Conservation (phyloP, 2,888 invertebrate genomes). For the Lordiphosa andalusiaca region DNA sequence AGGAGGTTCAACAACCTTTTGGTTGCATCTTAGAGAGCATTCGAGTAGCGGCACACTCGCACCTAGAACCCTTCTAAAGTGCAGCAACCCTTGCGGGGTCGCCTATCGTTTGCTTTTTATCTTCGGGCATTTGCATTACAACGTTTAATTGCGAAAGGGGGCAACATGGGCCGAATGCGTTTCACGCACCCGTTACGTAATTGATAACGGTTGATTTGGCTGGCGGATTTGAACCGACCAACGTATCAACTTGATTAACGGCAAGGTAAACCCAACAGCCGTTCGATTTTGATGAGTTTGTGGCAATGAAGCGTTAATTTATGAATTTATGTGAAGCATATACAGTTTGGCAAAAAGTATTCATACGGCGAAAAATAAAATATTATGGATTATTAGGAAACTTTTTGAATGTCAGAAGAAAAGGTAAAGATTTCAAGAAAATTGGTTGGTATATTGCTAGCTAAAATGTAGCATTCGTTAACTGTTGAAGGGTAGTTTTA, state of each 20-base stretch:
- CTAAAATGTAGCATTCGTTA: no score
- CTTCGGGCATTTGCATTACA: conserved; percentile 61
- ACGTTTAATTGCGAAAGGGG: conserved; percentile 53
- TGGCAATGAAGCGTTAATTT: conserved; percentile 62
- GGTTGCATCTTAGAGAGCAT: conserved; percentile 24
- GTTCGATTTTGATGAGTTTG: conserved; percentile 12
- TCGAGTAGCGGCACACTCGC: background rate
- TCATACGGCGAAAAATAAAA: background rate
- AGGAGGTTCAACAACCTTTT: conserved; percentile 40
- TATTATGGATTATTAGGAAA: no score
- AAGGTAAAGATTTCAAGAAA: no score
- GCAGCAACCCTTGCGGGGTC: conserved; percentile 39
- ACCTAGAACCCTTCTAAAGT: conserved; percentile 11
- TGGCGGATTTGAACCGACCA: conserved; percentile 32
- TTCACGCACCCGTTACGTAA: conserved; percentile 64
- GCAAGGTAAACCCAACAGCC: conserved; percentile 40
- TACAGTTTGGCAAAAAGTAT: background rate
- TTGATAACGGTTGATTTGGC: conserved; percentile 72
- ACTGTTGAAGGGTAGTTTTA: no score
- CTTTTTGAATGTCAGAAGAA: no score
- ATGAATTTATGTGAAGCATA: conserved; percentile 51
- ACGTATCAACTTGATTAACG: conserved; percentile 63
- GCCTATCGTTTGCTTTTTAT: conserved; percentile 45
- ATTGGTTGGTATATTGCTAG: no score
- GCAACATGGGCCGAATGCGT: conserved; percentile 38